Conservation (phyloP, 2,797 vertebrate species). For the Siniperca obscura region DNA sequence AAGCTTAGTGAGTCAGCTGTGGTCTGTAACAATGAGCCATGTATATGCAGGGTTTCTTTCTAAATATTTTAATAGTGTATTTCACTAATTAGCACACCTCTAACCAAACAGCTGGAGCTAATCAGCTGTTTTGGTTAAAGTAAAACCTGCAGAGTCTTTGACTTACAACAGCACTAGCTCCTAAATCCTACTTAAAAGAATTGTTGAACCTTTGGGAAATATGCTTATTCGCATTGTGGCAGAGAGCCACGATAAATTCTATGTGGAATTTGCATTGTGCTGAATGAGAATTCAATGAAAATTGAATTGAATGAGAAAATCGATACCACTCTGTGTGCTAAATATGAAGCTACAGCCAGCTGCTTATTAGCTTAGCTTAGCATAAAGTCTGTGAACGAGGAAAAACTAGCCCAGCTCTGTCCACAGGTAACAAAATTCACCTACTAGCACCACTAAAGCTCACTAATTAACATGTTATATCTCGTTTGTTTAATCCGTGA, state of each 20-base stretch:
- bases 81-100: neutral
- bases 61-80: neutral
- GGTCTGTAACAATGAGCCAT: constrained; percentile 5
- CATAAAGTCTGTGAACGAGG: neutral
- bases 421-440: neutral
- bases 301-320: neutral
- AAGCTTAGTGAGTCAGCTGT: neutral
- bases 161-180: neutral
- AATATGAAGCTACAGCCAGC: neutral
- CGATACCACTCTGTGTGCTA: neutral
- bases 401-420: neutral
- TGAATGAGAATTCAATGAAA: too few relatives aligned
- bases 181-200: neutral
- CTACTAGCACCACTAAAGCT: neutral
- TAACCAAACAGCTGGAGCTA: neutral
- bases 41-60: neutral
- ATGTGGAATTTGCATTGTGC: too few relatives aligned
- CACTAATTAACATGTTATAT: neutral
- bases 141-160: neutral
- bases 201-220: neutral
- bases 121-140: neutral
- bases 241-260: too few relatives aligned
- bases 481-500: neutral
- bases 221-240: neutral
- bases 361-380: neutral